phyloP scores from a whole-genome alignment of 1,140 invertebrate genomes.

The Drosophila tropicalis region DNA sequence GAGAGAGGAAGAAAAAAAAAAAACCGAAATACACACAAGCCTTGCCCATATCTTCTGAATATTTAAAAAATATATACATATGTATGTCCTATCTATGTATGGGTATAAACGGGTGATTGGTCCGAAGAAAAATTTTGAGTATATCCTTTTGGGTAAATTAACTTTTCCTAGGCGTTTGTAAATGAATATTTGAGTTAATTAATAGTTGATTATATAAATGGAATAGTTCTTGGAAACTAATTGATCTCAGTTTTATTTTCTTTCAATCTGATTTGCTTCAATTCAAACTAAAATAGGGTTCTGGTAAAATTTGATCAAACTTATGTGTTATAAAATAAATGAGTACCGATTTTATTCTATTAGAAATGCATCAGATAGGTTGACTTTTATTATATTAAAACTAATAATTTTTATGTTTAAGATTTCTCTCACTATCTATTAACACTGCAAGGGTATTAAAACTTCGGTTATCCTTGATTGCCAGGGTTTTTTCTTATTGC shows the following conservation, averaged over 20 bases:
- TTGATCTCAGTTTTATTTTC: no score
- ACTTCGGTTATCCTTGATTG: not conserved
- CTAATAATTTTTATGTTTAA: no score
- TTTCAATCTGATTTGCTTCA: no score
- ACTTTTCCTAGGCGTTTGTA: not conserved
- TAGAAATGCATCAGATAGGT: no score
- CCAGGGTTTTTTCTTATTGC: slow-evolving; percentile 32
- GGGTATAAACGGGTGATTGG: slow-evolving; percentile 6
- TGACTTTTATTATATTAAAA: no score
- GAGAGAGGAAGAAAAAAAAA: not conserved
- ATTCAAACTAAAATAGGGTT: no score
- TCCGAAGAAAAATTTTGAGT: not conserved
- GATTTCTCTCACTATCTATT: no score
- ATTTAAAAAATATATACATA: slow-evolving; percentile 25
- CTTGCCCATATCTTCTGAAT: slow-evolving; percentile 26
- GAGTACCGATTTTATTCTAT: no score
- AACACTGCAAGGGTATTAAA: not conserved
- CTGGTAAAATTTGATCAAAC: no score
- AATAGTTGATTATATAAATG: no score
- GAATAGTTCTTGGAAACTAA: no score
- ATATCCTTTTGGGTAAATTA: not conserved
- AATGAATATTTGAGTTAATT: not conserved
- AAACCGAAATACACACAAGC: not conserved
- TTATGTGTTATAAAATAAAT: no score
- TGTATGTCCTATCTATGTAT: slow-evolving; percentile 40